Evolutionary conservation across 2,113 vertebrate genomes (phyloP), one percentile per base, ranked within the genome.

Genomic region (Epinephelus lanceolatus): DNA sequence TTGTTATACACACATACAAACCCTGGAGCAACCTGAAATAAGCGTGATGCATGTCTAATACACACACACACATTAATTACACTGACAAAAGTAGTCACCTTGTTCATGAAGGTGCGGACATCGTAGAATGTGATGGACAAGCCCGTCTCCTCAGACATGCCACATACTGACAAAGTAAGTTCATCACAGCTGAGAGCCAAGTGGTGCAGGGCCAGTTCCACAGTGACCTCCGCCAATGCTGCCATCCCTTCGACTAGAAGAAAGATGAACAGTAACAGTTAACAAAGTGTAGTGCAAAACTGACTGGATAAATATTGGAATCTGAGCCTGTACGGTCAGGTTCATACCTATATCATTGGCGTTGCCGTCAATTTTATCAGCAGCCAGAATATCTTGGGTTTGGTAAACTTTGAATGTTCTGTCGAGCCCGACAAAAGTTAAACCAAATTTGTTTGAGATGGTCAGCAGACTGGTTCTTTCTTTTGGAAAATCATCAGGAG

Each of bases 131-230:
- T 94, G n/a, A 99, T 81, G 7, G 92, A 93, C 86, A 97, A 95
- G 0, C 95, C 94, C 0, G 88, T 47, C 23, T 96, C 96, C 1
- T 88, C 88, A 23, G 96, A 96, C 63, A 91, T 71, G 88, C 97
- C 96, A 79, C 97, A 98, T 3, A 97, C 96, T 0, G 98, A 98
- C 33, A 99, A 90, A 0, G 97, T 99, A 52, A 99, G 96, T 23
- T 96, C 97, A 76, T 99, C 98, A 37, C 97, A 96, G 91, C 97
- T 99, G 68, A 99, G 95, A 18, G 97, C 96, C 86, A 99, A 81
- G 83, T 99, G 96, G 83, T 99, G 97, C 47, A 99, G 66, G 11
- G 93, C 91, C 78, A 96, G 93, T 5, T 96, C 96, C 86, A 97
- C 71, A 2, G 92, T 93, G 70, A 98, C 95, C 1, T 92, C 76